These are phyloP conservation scores for Aramus guarauna DNA, from an alignment of 2,113 vertebrate genomes.

Conservation along the genomic window DNA sequence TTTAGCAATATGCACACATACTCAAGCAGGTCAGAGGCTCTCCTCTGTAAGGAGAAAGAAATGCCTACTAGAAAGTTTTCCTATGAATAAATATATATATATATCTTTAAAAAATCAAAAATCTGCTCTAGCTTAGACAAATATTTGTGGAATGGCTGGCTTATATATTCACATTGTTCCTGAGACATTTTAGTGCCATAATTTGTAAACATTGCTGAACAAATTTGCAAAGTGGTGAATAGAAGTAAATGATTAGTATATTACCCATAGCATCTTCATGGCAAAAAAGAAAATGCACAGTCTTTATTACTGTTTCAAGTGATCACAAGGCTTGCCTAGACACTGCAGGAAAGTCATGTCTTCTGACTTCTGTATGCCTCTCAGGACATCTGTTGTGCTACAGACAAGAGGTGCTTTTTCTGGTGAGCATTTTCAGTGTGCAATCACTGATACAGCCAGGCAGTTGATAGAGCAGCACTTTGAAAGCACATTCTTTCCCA, in stretches of 20 bases:
- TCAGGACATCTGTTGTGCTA: not conserved
- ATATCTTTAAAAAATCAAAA: not conserved
- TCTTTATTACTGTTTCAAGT: not conserved
- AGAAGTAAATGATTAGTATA: not conserved
- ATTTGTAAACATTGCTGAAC: not conserved
- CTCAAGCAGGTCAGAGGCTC: not conserved
- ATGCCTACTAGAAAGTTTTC: not conserved
- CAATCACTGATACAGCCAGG: not conserved
- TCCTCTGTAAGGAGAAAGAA: not conserved
- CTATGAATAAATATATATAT: not conserved
- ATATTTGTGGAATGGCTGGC: not conserved
- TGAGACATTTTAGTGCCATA: not conserved
- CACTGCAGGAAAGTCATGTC: not conserved
- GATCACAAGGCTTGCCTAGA: not conserved
- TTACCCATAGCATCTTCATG: not conserved
- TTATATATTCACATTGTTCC: not conserved
- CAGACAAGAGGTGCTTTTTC: not conserved
- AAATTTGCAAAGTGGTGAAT: not conserved
- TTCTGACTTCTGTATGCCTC: not conserved
- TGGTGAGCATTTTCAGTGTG: not conserved
- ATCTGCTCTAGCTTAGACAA: not conserved
- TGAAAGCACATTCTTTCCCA: not conserved
- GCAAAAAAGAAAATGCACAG: not conserved
- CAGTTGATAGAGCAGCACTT: not conserved
- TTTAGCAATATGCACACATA: not conserved